Evolutionary conservation across 2,113 vertebrate species (phyloP), one percentile per base, ranked within the genome.

Genomic region (Pterophyllum scalare): DNA sequence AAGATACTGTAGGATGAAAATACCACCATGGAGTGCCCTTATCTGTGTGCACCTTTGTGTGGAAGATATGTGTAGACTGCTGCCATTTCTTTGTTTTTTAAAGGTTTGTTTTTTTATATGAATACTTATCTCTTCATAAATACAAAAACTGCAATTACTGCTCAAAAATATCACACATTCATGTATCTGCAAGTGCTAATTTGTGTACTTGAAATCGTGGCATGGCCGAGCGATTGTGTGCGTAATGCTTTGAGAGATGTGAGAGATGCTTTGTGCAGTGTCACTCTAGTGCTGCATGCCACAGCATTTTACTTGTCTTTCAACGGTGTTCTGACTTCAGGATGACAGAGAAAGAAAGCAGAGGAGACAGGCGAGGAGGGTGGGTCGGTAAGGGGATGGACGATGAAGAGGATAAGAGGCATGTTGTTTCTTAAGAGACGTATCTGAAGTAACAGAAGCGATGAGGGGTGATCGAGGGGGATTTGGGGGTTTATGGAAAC

Each of bases 1-100:
- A 75, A 87, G 80, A 72, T 35, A n/a, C n/a, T n/a, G n/a, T n/a
- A 54, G 61, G 81, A 85, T 82, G 80, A 88, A 92, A 88, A 90
- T 33, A 87, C 84, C 65, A 56, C 85, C 33, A 13, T 1, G 59
- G 60, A 61, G 31, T 61, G 84, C 38, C 59, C 33, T 80, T 86
- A 86, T 91, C 80, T 65, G 4, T 40, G 61, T 40, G 33, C 46
- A 14, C 57, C 6, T 20, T 26, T 70, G 79, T 57, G 59, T 31
- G 54, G 17, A 1, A 60, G 38, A 22, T 6, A 7, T 35, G 13
- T 65, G 33, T 59, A 22, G 28, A 22, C 33, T 54, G 14, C 22
- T 78, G 54, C 14, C 20, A 22, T 49, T 22, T 38, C 17, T 64
- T 12, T 75, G 56, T 74, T 9, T 49, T 33, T 0, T 46, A 35